phyloP scores from a whole-genome alignment of 2,888 invertebrate genomes.

The Tachystola acroxantha region DNA sequence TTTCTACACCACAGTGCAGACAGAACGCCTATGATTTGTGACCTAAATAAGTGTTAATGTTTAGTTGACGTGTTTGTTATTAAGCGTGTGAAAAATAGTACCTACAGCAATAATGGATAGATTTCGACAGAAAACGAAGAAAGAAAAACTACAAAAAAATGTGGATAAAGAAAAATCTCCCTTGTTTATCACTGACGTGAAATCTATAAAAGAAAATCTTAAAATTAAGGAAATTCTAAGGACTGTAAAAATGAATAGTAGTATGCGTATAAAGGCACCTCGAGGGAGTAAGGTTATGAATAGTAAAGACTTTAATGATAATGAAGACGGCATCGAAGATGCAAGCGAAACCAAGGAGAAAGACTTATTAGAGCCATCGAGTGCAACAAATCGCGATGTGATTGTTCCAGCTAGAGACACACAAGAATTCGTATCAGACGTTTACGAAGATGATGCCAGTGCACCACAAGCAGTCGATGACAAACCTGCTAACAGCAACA shows the following conservation, averaged over 20 bases:
- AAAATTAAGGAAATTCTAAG: conserved; percentile 65
- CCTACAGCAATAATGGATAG: conserved; percentile 55
- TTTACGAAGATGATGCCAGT: too few relatives aligned
- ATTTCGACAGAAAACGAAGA: conserved; percentile 50
- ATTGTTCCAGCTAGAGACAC: conserved; percentile 11
- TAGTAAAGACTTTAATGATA: conserved; percentile 52
- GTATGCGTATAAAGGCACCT: conserved; percentile 59
- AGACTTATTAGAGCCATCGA: conserved; percentile 24
- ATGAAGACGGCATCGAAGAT: conserved; percentile 43
- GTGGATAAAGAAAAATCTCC: conserved; percentile 42
- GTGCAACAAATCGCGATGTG: conserved; percentile 47
- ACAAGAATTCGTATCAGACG: too few relatives aligned
- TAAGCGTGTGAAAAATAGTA: conserved; percentile 6
- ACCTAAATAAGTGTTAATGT: conserved; percentile 18
- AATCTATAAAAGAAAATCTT: conserved; percentile 57
- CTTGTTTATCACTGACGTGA: conserved; percentile 49
- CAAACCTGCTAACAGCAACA: not conserved
- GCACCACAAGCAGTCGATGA: not conserved
- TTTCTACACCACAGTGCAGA: conserved; percentile 25
- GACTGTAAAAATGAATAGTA: conserved; percentile 66
- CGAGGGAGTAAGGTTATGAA: conserved; percentile 57
- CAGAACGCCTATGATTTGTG: conserved; percentile 19
- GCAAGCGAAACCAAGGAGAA: conserved; percentile 12
- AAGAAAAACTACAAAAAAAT: conserved; percentile 43
- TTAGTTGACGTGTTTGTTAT: conserved; percentile 9